Conservation (phyloP, 2,888 invertebrate species). For the Criorhina ranunculi region DNA sequence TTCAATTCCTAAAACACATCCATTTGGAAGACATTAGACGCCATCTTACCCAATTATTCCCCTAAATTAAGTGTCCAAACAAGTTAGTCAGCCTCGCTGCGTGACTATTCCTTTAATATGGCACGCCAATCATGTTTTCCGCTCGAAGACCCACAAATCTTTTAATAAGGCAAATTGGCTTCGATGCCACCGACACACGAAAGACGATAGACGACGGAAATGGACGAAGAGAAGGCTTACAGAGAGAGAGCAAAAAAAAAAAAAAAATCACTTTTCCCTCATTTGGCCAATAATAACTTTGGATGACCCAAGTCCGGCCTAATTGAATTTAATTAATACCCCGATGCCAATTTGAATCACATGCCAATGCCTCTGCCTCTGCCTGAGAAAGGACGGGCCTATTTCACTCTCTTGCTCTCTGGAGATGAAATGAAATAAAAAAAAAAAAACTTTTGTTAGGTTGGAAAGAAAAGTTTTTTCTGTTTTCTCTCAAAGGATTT, state of each 20-base stretch:
- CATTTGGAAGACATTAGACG: conserved; percentile 23
- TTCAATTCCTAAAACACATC: conserved; percentile 27
- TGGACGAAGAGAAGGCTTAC: not conserved
- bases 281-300: conserved; percentile 61
- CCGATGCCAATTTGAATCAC: conserved; percentile 58
- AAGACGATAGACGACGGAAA: no score
- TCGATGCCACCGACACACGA: not conserved
- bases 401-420: not conserved
- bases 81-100: conserved; percentile 2
- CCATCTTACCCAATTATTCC: conserved; percentile 49
- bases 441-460: conserved; percentile 21
- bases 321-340: conserved; percentile 70
- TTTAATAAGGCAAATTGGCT: conserved; percentile 50
- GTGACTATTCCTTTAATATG: conserved; percentile 1
- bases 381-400: no score
- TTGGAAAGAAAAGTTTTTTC: conserved; percentile 23
- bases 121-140: conserved; percentile 63
- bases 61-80: conserved; percentile 43
- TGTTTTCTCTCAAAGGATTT: conserved; percentile 40
- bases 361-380: conserved; percentile 30
- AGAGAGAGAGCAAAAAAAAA: no score
- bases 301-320: conserved; percentile 43
- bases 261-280: conserved; percentile 51
- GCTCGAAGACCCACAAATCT: conserved; percentile 45
- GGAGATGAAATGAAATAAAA: not conserved